phyloP scores from a whole-genome alignment of 2,113 vertebrate genomes.

The Myotis lucifugus region DNA sequence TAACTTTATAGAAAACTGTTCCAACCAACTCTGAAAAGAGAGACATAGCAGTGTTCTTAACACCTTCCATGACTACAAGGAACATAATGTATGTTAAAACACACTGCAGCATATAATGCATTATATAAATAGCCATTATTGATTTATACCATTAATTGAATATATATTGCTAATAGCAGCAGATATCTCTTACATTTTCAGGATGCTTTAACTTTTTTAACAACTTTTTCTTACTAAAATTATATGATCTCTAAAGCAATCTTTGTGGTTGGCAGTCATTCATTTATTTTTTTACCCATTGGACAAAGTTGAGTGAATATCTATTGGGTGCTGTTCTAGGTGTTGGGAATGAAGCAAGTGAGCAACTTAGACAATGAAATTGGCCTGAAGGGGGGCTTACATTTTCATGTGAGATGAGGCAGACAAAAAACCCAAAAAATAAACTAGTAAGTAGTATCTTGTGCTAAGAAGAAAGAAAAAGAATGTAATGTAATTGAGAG shows the following conservation, averaged over 20 bases:
- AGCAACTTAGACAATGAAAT: neutral
- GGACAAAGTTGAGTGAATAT: neutral
- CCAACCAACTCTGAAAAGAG: neutral
- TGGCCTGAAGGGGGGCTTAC: neutral
- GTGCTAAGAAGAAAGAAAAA: conserved; percentile 17
- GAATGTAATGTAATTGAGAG: neutral
- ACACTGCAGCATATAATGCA: neutral
- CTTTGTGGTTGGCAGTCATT: neutral
- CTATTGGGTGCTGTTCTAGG: neutral
- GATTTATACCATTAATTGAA: neutral
- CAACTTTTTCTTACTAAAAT: neutral
- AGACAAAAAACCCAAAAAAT: neutral
- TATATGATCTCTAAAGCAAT: neutral
- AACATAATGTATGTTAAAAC: neutral
- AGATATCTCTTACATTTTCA: neutral
- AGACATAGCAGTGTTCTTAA: neutral
- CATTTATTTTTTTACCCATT: neutral
- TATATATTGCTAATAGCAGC: neutral
- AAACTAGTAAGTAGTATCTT: neutral
- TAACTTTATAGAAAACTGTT: neutral
- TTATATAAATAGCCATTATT: neutral
- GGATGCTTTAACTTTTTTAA: neutral
- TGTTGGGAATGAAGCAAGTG: neutral
- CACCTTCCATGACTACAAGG: neutral
- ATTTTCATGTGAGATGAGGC: neutral